These are phyloP conservation scores for Elanus axillaris DNA, from an alignment of 2,113 vertebrate genomes.

Conservation along the genomic window DNA sequence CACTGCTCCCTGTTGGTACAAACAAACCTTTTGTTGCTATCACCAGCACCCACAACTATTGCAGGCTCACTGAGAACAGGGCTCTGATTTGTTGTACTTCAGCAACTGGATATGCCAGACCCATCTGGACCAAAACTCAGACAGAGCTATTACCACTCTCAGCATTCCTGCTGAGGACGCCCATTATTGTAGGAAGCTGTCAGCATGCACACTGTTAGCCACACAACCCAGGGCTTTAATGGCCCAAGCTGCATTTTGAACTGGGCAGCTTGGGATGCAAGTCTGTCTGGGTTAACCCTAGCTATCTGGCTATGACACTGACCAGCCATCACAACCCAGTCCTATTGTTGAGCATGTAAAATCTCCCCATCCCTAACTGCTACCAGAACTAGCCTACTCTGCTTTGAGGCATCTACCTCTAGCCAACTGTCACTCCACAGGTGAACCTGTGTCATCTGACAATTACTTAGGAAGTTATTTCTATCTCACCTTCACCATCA, in stretches of 20 bases:
- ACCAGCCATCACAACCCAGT: neutral
- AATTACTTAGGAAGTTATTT: neutral
- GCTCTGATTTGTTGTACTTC: slow-evolving; percentile 6
- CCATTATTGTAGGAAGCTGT: neutral
- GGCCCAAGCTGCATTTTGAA: neutral
- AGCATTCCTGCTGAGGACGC: neutral
- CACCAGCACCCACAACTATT: slow-evolving; percentile 7
- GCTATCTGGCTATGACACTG: neutral
- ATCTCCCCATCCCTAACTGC: neutral
- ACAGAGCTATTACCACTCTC: neutral
- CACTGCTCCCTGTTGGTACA: slow-evolving; percentile 43
- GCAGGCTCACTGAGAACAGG: neutral
- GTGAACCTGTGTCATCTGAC: neutral
- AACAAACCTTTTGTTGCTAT: slow-evolving; percentile 59
- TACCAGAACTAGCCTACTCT: neutral
- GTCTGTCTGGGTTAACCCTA: neutral
- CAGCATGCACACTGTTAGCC: neutral
- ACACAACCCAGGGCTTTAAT: neutral
- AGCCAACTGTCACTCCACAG: neutral
- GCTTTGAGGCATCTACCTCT: neutral
- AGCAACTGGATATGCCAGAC: neutral
- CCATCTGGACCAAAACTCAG: slow-evolving; percentile 22
- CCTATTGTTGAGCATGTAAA: neutral
- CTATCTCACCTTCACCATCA: neutral
- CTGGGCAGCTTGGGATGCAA: neutral